Conservation (phyloP, 2,797 vertebrate genomes). For the Tarsius wallacei region DNA sequence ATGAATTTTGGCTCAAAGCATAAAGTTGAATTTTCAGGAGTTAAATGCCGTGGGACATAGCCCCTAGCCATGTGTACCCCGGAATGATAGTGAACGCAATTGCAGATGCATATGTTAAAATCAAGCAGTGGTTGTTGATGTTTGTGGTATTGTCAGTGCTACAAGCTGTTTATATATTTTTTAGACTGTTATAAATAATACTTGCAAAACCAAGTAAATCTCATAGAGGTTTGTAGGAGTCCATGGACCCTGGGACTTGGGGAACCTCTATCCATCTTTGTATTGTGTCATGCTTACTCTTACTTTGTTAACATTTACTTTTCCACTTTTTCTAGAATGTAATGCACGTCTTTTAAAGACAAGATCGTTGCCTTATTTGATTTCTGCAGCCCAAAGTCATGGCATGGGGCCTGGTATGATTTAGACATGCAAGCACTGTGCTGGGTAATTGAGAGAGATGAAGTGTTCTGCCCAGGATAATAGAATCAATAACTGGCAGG, state of each 20-base stretch:
- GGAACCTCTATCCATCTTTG: background rate
- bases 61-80: background rate
- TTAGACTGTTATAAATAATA: background rate
- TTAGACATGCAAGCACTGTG: background rate
- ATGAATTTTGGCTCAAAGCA: background rate
- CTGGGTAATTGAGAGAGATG: background rate
- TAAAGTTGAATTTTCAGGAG: background rate
- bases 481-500: background rate
- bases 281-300: background rate
- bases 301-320: too few relatives aligned
- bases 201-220: background rate
- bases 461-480: too few relatives aligned
- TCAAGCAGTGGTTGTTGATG: background rate
- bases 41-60: background rate
- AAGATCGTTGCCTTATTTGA: background rate
- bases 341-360: background rate
- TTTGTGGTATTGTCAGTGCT: fast-evolving
- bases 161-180: background rate
- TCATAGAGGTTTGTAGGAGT: background rate
- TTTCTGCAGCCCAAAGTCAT: background rate
- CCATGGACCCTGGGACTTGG: background rate
- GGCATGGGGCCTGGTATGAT: background rate
- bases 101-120: background rate
- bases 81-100: background rate
- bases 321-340: background rate